A percentile compares a stretch with the other conserved stretches of the same genome.
phyloP scores from a whole-genome alignment of 2,113 vertebrate species.

The Ctenomys sociabilis region DNA sequence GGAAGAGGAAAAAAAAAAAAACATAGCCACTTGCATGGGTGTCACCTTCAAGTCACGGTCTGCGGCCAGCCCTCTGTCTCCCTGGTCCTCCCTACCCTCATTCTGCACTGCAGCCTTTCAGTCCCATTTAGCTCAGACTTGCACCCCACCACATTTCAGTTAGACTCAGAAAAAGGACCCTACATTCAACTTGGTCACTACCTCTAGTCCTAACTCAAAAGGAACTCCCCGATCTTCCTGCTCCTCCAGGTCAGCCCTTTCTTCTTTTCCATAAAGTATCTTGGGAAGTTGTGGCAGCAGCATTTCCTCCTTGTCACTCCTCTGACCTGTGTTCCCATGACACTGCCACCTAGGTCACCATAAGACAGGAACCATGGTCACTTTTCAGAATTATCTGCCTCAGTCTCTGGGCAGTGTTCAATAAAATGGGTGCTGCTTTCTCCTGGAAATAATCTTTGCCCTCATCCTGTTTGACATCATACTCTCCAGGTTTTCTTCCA shows the following conservation, averaged over 20 bases:
- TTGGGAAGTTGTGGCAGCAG: background rate
- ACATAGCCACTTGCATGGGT: background rate
- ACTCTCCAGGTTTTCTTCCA: background rate
- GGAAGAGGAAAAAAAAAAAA: background rate
- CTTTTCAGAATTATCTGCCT: background rate
- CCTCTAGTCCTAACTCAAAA: background rate
- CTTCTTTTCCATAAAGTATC: background rate
- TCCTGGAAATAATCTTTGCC: background rate
- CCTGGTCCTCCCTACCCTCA: background rate
- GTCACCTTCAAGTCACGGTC: background rate
- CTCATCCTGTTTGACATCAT: background rate
- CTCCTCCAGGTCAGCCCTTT: background rate
- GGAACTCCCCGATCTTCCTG: rapidly evolving
- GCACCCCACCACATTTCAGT: background rate
- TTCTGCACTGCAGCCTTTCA: background rate
- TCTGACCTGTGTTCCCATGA: background rate
- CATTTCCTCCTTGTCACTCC: background rate
- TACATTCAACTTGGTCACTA: background rate
- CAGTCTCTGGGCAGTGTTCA: background rate
- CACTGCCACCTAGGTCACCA: background rate
- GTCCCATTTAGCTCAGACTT: background rate
- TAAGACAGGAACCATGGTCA: background rate
- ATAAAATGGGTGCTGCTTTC: background rate
- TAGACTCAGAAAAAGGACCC: background rate
- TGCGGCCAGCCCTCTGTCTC: background rate